Percentiles rank a stretch among this genome's conserved stretches.
Evolutionary conservation across 1,140 invertebrate species (phyloP).

Genomic region (Dryas iulia): DNA sequence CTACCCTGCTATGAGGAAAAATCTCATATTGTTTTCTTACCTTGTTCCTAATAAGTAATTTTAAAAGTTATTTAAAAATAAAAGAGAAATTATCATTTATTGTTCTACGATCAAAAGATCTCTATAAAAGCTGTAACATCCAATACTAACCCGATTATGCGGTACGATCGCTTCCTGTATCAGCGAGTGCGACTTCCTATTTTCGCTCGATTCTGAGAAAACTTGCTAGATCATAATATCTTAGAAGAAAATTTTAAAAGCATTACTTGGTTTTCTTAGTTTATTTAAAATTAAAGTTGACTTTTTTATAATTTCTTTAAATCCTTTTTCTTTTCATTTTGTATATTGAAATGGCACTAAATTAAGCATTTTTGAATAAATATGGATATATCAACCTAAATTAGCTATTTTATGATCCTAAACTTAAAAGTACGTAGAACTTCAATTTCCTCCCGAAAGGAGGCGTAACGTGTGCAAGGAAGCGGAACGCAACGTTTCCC

Average conservation of each 20-base stretch:
- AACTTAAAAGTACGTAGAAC: too few species aligned
- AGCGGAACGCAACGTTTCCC: too few species aligned
- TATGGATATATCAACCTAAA: too few species aligned
- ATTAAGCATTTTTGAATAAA: too few species aligned
- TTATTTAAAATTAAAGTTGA: background rate
- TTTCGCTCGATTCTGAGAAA: conserved; percentile 12
- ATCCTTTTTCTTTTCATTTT: too few species aligned
- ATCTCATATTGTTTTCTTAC: too few species aligned
- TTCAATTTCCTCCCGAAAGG: too few species aligned
- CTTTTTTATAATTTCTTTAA: background rate
- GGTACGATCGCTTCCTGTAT: conserved; percentile 1
- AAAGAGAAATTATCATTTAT: background rate
- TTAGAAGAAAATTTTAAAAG: background rate
- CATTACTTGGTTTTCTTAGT: background rate
- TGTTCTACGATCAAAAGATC: background rate
- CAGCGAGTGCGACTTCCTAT: conserved; percentile 1
- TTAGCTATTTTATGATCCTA: too few species aligned
- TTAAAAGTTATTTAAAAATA: background rate
- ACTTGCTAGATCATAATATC: background rate
- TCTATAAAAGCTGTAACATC: background rate
- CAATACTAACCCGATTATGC: background rate
- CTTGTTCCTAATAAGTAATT: background rate
- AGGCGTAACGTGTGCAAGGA: too few species aligned
- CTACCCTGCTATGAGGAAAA: too few species aligned
- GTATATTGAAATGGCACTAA: too few species aligned